Evolutionary conservation across 1,140 invertebrate genomes (phyloP).

Genomic region (Protaetia brevitarsis): DNA sequence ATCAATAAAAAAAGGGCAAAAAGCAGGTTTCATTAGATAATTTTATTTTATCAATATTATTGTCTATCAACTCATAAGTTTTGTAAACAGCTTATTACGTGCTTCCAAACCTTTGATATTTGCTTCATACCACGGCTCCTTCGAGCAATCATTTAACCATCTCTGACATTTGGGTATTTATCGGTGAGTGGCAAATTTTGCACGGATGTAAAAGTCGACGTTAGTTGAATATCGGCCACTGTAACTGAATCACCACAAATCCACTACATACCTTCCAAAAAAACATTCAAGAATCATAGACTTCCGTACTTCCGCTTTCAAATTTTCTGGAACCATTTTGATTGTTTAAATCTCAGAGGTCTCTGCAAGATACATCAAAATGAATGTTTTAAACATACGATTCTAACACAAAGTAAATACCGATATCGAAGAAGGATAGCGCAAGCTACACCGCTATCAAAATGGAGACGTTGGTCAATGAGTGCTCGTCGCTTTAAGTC

Average conservation of each 20-base stretch:
- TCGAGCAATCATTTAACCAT: neutral
- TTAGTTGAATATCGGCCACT: slow-evolving; percentile 1
- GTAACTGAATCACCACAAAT: neutral
- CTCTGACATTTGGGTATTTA: neutral
- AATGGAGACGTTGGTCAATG: slow-evolving; percentile 57
- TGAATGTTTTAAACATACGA: too few relatives aligned
- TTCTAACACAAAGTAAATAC: too few relatives aligned
- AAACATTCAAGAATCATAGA: neutral
- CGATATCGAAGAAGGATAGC: neutral
- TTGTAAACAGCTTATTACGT: neutral
- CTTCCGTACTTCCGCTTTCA: neutral
- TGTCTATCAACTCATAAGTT: neutral
- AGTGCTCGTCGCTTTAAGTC: slow-evolving; percentile 54
- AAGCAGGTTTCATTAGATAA: too few relatives aligned
- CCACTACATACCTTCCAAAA: neutral
- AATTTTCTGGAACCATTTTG: neutral
- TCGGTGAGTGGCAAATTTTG: neutral
- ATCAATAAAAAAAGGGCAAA: too few relatives aligned
- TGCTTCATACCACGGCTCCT: neutral
- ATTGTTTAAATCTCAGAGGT: neutral
- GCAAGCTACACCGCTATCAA: slow-evolving; percentile 44
- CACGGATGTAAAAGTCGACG: neutral
- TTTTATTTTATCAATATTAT: too few relatives aligned
- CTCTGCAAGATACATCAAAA: too few relatives aligned
- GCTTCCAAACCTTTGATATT: neutral